phyloP scores from a whole-genome alignment of 2,797 vertebrate species.

The Manis crassicaudata region DNA sequence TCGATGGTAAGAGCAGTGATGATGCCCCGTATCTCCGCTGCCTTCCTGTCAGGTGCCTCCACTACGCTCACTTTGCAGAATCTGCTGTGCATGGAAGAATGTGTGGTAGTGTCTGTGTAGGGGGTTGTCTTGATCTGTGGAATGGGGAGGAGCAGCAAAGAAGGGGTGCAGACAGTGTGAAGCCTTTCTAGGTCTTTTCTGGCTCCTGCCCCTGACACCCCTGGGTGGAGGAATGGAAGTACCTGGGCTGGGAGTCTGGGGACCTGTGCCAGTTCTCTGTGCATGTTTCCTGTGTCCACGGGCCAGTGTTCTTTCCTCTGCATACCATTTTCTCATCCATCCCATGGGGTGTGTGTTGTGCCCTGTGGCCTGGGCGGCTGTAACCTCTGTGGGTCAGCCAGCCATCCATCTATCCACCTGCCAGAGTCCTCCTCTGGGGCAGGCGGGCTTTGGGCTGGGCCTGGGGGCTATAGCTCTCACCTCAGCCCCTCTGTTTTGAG shows the following conservation, averaged over 20 bases:
- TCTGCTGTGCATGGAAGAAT: neutral
- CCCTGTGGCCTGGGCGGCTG: neutral
- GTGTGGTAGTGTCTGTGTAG: neutral
- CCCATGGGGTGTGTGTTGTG: rapidly evolving
- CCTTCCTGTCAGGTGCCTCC: neutral
- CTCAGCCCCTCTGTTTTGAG: neutral
- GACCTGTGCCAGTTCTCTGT: neutral
- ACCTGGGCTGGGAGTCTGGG: neutral
- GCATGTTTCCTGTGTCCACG: too few species aligned
- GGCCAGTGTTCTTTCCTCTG: neutral
- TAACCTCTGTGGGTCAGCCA: neutral
- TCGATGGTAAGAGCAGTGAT: neutral
- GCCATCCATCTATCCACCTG: neutral
- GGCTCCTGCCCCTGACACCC: too few species aligned
- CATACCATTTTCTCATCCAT: neutral
- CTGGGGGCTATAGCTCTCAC: neutral
- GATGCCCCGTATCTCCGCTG: neutral
- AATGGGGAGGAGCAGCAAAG: neutral
- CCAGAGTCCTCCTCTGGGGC: too few species aligned
- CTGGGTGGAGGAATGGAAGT: rapidly evolving
- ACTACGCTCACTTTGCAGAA: neutral
- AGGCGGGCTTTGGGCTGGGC: neutral
- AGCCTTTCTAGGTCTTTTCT: neutral
- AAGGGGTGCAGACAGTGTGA: neutral
- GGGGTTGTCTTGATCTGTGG: neutral